A percentile compares a stretch with the other conserved stretches of the same genome.
Evolutionary conservation across 2,888 invertebrate species (phyloP).

Genomic region (Steinernema carpocapsae): DNA sequence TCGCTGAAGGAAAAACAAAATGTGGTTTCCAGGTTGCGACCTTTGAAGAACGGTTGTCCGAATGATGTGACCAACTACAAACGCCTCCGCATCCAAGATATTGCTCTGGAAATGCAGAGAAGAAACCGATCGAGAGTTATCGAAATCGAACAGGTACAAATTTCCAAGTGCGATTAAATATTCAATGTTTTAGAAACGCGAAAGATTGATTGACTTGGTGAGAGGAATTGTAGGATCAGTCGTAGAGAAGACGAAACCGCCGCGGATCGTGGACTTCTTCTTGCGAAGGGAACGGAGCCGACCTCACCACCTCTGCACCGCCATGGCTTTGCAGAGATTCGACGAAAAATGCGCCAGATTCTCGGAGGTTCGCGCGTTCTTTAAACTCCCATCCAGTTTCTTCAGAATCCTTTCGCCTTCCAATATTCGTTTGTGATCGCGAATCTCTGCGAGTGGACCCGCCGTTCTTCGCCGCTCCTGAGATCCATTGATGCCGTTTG

Average conservation of each 20-base stretch:
- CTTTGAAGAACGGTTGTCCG: not conserved
- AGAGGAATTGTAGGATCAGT: not conserved
- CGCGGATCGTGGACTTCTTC: not conserved
- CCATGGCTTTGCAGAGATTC: not conserved
- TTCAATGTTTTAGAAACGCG: not conserved
- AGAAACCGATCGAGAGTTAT: not conserved
- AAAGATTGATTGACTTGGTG: not conserved
- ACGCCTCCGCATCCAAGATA: not conserved
- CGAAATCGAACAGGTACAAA: constrained; percentile 8
- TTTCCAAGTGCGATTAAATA: not conserved
- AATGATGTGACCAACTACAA: not conserved
- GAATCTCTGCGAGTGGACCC: constrained; percentile 15
- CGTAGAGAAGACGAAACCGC: not conserved
- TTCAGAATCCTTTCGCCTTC: constrained; percentile 24
- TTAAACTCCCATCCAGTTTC: too few relatives aligned
- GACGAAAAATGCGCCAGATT: constrained; percentile 6
- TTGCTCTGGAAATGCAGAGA: not conserved
- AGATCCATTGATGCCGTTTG: not conserved
- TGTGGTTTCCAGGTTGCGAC: not conserved
- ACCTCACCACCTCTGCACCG: not conserved
- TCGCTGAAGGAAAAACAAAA: not conserved
- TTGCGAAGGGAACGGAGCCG: not conserved
- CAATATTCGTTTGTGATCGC: constrained; percentile 16
- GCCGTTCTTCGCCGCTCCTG: not conserved
- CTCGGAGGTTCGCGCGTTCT: not conserved